A percentile compares a stretch with the other conserved stretches of the same genome.
Conservation (phyloP, 2,113 vertebrate species). For the Antechinus flavipes region DNA sequence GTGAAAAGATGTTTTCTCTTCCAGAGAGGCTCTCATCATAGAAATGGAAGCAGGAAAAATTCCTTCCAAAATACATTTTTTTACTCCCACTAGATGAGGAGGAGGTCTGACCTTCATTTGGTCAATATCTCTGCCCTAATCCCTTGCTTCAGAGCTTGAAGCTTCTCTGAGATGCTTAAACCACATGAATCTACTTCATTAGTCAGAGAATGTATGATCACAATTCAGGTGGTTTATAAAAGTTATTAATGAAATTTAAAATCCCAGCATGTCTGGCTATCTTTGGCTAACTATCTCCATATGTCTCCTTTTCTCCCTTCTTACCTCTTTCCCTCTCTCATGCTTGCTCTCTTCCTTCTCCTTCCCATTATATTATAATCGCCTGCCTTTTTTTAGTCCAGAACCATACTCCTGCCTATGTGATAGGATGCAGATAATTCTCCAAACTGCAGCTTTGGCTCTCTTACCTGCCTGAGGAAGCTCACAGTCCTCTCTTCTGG, state of each 20-base stretch:
- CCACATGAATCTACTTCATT: background rate
- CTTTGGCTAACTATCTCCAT: too few species aligned
- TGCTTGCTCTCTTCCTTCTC: rapidly evolving
- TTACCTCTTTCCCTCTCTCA: too few species aligned
- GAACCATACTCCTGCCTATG: background rate
- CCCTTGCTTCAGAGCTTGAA: background rate
- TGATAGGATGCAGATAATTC: background rate
- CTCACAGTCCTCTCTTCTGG: background rate
- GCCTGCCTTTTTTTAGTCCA: background rate
- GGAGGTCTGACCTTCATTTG: background rate
- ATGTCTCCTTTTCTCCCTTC: too few species aligned
- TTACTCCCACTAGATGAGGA: background rate
- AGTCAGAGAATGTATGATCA: background rate
- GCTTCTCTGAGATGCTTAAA: background rate
- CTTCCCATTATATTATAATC: background rate
- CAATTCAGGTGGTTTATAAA: background rate
- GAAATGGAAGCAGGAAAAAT: background rate
- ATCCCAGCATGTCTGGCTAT: background rate
- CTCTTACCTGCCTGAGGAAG: background rate
- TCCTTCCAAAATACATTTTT: background rate
- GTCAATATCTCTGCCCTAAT: background rate
- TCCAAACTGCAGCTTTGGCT: background rate
- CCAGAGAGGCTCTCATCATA: background rate
- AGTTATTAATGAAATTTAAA: background rate
- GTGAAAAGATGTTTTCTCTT: background rate